These are phyloP conservation scores for Dryoscopus gambensis DNA, from an alignment of 2,113 vertebrate genomes.

Conservation along the genomic window DNA sequence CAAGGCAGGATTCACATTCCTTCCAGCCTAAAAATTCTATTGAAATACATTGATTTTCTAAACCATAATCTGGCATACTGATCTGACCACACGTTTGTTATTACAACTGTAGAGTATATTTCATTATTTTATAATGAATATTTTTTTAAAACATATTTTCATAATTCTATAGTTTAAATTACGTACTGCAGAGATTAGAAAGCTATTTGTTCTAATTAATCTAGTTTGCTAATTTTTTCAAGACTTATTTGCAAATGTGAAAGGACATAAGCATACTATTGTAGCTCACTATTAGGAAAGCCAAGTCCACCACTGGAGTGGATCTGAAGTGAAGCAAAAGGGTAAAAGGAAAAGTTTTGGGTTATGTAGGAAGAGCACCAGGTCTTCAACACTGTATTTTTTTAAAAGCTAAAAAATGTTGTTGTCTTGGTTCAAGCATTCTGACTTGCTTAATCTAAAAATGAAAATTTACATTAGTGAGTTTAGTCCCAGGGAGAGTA, in stretches of 20 bases:
- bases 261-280: not conserved
- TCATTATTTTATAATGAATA: not conserved
- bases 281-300: not conserved
- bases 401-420: not conserved
- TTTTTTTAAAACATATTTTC: not conserved
- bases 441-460: not conserved
- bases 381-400: not conserved
- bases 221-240: not conserved
- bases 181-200: not conserved
- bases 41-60: not conserved
- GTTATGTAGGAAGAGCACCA: not conserved
- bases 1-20: not conserved
- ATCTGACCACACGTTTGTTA: not conserved
- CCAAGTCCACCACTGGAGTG: accelerated
- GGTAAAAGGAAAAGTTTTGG: not conserved
- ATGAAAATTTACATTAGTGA: not conserved
- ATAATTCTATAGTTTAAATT: not conserved
- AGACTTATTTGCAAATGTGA: not conserved
- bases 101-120: not conserved
- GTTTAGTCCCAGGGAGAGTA: accelerated
- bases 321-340: not conserved
- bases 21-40: not conserved
- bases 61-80: not conserved
- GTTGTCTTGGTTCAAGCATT: not conserved
- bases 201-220: not conserved